These are phyloP conservation scores for Pyrgilauda ruficollis DNA, from an alignment of 2,113 vertebrate species.

Conservation along the genomic window DNA sequence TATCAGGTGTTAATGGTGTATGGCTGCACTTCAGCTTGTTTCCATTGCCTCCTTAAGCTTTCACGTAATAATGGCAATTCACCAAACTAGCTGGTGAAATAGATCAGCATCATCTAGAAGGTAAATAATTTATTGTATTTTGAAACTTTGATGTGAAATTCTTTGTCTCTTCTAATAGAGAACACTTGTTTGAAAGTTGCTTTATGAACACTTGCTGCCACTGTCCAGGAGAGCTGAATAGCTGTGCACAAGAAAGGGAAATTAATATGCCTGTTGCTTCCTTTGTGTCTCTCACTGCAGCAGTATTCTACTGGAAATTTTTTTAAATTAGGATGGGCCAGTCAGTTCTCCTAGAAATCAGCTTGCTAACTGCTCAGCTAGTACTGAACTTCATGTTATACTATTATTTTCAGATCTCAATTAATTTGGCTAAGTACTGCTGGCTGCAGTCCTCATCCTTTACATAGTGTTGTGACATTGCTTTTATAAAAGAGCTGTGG, in stretches of 20 bases:
- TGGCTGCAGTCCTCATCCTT: not conserved
- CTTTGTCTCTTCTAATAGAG: not conserved
- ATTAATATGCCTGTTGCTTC: not conserved
- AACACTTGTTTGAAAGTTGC: not conserved
- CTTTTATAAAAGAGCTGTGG: not conserved
- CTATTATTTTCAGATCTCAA: not conserved
- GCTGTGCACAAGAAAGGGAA: not conserved
- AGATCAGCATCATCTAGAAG: not conserved
- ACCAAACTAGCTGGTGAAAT: not conserved
- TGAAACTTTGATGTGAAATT: conserved; percentile 13
- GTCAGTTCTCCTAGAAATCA: not conserved
- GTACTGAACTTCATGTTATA: not conserved
- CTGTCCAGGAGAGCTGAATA: not conserved
- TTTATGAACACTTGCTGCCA: fast-evolving
- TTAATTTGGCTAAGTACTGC: not conserved
- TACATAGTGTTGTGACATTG: not conserved
- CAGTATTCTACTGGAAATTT: not conserved
- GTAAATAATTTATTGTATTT: conserved; percentile 22
- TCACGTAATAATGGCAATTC: not conserved
- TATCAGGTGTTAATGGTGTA: not conserved
- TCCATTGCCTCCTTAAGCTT: not conserved
- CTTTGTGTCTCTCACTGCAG: not conserved
- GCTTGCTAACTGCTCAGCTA: not conserved
- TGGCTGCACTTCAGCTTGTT: not conserved
- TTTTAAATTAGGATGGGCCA: not conserved